Evolutionary conservation across 2,113 vertebrate genomes (phyloP).

Genomic region (Morphnarchus princeps): DNA sequence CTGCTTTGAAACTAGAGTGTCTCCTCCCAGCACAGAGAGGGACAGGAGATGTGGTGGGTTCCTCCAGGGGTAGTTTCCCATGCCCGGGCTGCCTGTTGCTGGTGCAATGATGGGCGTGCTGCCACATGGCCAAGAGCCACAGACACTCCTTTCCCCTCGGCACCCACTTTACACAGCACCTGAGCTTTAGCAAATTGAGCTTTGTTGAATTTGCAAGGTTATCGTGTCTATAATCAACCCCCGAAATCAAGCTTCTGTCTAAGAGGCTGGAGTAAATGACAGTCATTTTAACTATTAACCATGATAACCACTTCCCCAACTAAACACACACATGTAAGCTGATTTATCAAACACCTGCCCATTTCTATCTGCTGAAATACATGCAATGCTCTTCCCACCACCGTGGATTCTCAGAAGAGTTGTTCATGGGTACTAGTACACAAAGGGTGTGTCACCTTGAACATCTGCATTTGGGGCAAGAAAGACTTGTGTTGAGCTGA

Average conservation of each 20-base stretch:
- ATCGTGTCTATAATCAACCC: neutral
- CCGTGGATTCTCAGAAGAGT: neutral
- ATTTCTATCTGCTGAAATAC: neutral
- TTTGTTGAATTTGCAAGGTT: neutral
- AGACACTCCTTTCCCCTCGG: neutral
- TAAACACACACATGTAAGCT: neutral
- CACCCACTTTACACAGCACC: neutral
- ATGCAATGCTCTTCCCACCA: neutral
- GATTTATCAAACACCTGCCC: neutral
- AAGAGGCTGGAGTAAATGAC: neutral
- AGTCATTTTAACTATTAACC: neutral
- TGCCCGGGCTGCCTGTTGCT: neutral
- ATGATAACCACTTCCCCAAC: neutral
- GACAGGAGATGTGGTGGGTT: neutral
- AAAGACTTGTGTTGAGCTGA: neutral
- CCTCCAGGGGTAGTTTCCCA: neutral
- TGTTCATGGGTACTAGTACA: neutral
- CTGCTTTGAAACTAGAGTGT: neutral
- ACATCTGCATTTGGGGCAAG: neutral
- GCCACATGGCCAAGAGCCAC: neutral
- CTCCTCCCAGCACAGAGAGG: neutral
- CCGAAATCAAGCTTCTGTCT: neutral
- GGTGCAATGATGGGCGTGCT: neutral
- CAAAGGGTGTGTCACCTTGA: neutral
- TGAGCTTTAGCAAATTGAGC: neutral